A percentile compares a stretch with the other conserved stretches of the same genome.
phyloP scores from a whole-genome alignment of 2,888 invertebrate genomes.

The Bombyx huttoni region DNA sequence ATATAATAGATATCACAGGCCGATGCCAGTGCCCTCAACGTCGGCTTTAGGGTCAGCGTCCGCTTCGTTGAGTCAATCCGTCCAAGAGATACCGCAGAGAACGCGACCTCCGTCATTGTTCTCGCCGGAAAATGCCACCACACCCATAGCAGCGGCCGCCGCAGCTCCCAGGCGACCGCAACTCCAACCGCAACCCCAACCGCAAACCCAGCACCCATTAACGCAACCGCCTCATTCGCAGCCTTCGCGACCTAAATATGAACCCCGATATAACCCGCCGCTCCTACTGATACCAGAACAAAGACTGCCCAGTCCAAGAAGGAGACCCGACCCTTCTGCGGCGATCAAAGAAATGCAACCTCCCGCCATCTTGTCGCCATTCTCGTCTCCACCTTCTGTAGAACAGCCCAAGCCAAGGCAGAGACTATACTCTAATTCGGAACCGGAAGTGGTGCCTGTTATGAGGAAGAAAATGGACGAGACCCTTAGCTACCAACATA shows the following conservation, averaged over 20 bases:
- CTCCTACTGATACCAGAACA: conserved; percentile 21
- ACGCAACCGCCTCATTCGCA: conserved; percentile 19
- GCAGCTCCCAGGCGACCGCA: conserved; percentile 29
- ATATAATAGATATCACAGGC: conserved; percentile 33
- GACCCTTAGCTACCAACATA: conserved; percentile 74
- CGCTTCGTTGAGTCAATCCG: conserved; percentile 19
- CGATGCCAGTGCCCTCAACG: conserved; percentile 24
- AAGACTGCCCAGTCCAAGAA: conserved; percentile 41
- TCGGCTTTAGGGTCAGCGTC: conserved; percentile 12
- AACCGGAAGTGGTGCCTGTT: conserved; percentile 74
- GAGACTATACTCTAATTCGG: conserved; percentile 61
- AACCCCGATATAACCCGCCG: conserved; percentile 15
- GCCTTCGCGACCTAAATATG: conserved; percentile 25
- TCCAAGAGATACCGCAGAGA: conserved; percentile 29
- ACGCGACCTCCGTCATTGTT: conserved; percentile 75
- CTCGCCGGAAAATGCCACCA: conserved; percentile 74
- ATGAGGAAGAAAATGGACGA: conserved; percentile 76
- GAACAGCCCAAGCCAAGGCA: conserved; percentile 37
- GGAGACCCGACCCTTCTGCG: conserved; percentile 41
- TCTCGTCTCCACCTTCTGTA: conserved; percentile 54
- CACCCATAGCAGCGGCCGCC: conserved; percentile 58
- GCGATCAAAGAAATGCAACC: conserved; percentile 57
- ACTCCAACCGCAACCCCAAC: conserved; percentile 37
- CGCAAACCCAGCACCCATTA: conserved; percentile 21
- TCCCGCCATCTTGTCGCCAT: conserved; percentile 58